Base-by-base conservation (phyloP, 30 jellyfish, hydroid and myxozoan species). In the Turritopsis rubra region DNA sequence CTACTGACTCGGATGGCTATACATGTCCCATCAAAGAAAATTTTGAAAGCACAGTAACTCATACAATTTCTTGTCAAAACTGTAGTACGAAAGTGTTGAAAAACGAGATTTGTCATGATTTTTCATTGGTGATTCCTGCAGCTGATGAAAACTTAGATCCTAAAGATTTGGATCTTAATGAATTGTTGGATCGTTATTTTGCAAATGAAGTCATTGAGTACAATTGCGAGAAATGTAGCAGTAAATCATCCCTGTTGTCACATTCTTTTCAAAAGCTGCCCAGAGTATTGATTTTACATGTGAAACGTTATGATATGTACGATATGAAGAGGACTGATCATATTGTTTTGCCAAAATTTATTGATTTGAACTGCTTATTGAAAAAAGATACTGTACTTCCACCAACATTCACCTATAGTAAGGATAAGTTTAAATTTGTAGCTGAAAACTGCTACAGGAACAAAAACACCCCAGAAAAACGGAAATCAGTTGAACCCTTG, bases 61-160 rank as follows among this genome's bases (percentile, higher is more conserved):
- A 86, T 53, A 82, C 84, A 21, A 83, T 91, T 65, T 60, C 70
- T 70, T 91, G 97, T 80, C 83, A 72, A 52, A 79, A 71, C 25
- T 91, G 97, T 74, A 81, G 83, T 18, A 73, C 84, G 53, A 80
- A 80, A 79, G 71, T 91, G 19, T 54, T 88, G 21, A 86, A 75
- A 75, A 91, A 83, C 19, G 97, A 91, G 75, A 79, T 54, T 29
- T 86, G 81, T 72, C 78, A 91, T 73, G 96, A 87, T 41, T 83
- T 91, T 65, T 91, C 97, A 30, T 72, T 91, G 8, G 96, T 87
- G 52, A 86, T 91, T 83, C 97, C 97, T 21, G 96, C 83, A 23
- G 41, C 79, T 7, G 96, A 91, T 75, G 97, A 91, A 80, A 91
- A 87, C 76, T 71, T 86, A 1, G 82, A 86, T 29, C 96, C 96